Percentiles rank a stretch among this genome's conserved stretches.
phyloP scores from a whole-genome alignment of 30 jellyfish, hydroid and myxozoan species.

The Chrysaora quinquecirrha region DNA sequence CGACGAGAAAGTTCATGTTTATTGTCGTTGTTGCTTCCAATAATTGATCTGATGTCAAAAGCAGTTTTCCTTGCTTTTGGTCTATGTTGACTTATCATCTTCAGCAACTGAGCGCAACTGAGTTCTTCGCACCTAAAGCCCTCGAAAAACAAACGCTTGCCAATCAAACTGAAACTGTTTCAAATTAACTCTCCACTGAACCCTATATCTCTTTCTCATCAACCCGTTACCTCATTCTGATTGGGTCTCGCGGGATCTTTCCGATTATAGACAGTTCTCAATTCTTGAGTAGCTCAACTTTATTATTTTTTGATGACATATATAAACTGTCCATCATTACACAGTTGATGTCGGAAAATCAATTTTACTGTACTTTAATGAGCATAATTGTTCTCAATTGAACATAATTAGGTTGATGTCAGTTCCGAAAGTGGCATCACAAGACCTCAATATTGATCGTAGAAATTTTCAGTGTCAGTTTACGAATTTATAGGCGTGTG shows the following conservation, averaged over 20 bases:
- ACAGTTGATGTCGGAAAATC: conserved; percentile 21
- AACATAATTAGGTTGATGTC: conserved; percentile 22
- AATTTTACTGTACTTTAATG: conserved; percentile 11
- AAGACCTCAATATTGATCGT: conserved; percentile 18
- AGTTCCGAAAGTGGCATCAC: conserved; percentile 43
- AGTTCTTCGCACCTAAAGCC: no score
- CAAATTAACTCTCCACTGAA: background rate
- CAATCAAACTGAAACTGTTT: background rate
- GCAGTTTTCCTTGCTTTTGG: conserved; percentile 11
- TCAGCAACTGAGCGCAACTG: no score
- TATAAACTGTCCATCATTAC: conserved; percentile 48
- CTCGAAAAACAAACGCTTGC: no score
- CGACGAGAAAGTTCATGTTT: background rate
- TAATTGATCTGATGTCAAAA: conserved; percentile 26
- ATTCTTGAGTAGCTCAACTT: no score
- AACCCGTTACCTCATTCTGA: no score
- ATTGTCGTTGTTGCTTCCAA: conserved; percentile 22
- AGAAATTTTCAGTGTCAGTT: conserved; percentile 9
- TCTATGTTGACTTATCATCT: conserved; percentile 1
- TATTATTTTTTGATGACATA: conserved; percentile 44
- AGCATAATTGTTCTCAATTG: conserved; percentile 34
- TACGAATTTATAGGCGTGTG: conserved; percentile 15
- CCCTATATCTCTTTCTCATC: background rate
- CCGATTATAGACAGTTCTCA: no score
- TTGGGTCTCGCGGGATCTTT: no score